Base-by-base conservation (phyloP, 2,888 invertebrate species). In the Phaonia tiefii region DNA sequence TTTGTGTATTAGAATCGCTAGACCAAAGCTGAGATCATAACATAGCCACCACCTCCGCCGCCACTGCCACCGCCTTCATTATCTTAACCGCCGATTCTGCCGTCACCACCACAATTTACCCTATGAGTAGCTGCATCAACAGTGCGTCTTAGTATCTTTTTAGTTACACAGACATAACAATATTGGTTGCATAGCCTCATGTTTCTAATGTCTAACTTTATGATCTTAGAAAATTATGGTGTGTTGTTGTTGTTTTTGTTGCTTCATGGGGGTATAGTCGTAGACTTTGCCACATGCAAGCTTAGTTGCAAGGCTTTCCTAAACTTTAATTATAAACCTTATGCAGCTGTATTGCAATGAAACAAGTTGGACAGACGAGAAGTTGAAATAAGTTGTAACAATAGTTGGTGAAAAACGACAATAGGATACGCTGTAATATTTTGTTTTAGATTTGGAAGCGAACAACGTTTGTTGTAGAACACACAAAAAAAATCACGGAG, bases 151-250 rank as follows among this genome's bases (percentile, higher is more conserved):
- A 5, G 4, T 31, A 31, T 31, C 3, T 31, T 8, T 31, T 5
- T 31, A 31, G 31, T 8, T 31, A 5, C 8, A 31, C 8, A 8
- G 31, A 8, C 8, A 31, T 31, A 60, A 17, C 13, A 37, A 17
- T 60, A 22, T 42, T 63, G 39, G 60, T 37, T 39, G 60, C 39
- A 10, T 60, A 63, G 63, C 42, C n/a, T 63, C 42, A 63, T 39
- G 63, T 63, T 63, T 63, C 63, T 63, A 63, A 63, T 63, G 63
- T 63, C 63, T 63, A 22, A 39, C 63, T 63, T 63, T 63, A 42
- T 22, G 42, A 63, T 42, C 63, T 63, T 20, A 22, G 63, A 63
- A 22, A 42, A 63, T 60, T 60, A 60, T 60, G 37, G 60, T 31
- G 37, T 20, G 60, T 37, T 20, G 42, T 42, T 42, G 63, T 39